Percentiles rank a stretch among this genome's conserved stretches.
phyloP scores from a whole-genome alignment of 2,113 vertebrate genomes.

The Harpagus bidentatus region DNA sequence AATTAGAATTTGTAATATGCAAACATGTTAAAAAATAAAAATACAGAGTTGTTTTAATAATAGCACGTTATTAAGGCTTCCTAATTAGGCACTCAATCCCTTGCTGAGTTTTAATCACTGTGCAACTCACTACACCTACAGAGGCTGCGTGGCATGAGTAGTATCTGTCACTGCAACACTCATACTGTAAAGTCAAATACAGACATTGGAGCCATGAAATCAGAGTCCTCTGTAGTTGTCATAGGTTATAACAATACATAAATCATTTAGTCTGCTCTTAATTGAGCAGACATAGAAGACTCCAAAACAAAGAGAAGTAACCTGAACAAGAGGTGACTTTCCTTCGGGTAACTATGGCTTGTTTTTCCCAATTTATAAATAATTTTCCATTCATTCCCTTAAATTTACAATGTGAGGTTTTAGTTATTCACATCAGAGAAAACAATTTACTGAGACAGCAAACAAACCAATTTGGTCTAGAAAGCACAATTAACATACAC shows the following conservation, averaged over 20 bases:
- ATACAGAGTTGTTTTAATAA: neutral
- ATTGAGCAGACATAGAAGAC: neutral
- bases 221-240: neutral
- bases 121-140: neutral
- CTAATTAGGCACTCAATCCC: neutral
- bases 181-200: neutral
- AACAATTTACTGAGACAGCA: neutral
- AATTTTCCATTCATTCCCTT: neutral
- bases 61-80: neutral
- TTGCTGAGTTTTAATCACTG: neutral
- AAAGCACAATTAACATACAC: neutral
- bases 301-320: neutral
- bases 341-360: neutral
- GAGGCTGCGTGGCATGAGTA: neutral
- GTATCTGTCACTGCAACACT: neutral
- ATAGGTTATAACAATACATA: neutral
- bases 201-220: neutral
- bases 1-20: neutral
- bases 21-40: neutral
- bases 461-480: neutral
- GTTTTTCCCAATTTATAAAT: neutral
- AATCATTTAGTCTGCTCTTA: neutral
- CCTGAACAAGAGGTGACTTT: neutral
- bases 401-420: neutral
- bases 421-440: neutral